phyloP scores from a whole-genome alignment of 2,113 vertebrate species.

The Psammodynastes pulverulentus region DNA sequence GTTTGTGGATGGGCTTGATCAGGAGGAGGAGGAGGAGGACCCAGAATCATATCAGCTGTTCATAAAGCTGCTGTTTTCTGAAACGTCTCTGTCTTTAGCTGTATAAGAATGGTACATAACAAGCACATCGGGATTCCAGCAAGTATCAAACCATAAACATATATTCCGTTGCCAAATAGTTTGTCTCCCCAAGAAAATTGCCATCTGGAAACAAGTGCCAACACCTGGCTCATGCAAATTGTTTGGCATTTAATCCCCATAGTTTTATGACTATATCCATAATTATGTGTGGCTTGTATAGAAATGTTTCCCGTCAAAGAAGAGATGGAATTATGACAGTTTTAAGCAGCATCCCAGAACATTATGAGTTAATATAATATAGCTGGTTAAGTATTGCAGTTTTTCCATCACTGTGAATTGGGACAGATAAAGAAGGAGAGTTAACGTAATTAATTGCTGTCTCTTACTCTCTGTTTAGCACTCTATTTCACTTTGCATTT shows the following conservation, averaged over 20 bases:
- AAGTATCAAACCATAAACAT: slow-evolving; percentile 23
- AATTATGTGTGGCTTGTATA: neutral
- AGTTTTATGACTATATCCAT: neutral
- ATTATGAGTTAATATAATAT: slow-evolving; percentile 46
- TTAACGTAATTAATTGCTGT: slow-evolving; percentile 41
- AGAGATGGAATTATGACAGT: neutral
- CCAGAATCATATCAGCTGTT: neutral
- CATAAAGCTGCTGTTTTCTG: neutral
- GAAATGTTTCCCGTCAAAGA: neutral
- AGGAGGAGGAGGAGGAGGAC: slow-evolving; percentile 27
- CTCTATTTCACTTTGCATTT: slow-evolving; percentile 28
- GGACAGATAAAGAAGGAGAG: slow-evolving; percentile 25
- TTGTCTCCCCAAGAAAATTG: slow-evolving; percentile 12
- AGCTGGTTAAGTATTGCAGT: slow-evolving; percentile 26
- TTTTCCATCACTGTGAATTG: slow-evolving; percentile 31
- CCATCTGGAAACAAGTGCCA: neutral
- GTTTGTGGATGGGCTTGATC: slow-evolving; percentile 26
- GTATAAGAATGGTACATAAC: neutral
- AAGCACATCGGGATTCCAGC: neutral
- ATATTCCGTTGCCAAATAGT: neutral
- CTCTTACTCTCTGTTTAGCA: slow-evolving; percentile 30
- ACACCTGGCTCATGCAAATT: neutral
- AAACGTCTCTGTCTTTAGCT: neutral
- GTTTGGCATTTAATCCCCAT: neutral
- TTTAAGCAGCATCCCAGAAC: slow-evolving; percentile 8